Conservation (phyloP, 2,888 invertebrate species). For the Cephus sareptanus region DNA sequence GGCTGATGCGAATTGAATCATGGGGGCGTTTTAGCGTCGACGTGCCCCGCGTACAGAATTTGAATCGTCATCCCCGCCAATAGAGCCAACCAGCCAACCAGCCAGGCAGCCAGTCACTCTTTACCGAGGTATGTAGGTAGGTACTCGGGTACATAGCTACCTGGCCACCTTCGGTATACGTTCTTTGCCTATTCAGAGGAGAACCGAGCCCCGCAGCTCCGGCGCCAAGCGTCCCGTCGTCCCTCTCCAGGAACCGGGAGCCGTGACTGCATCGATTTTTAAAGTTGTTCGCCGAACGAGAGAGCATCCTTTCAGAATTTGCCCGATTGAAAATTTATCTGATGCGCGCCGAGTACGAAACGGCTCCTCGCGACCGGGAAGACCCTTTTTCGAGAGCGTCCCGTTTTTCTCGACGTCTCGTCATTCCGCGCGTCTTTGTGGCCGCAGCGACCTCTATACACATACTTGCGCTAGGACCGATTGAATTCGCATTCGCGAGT, state of each 20-base stretch:
- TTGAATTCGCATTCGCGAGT: too few species aligned
- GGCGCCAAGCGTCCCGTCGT: constrained; percentile 19
- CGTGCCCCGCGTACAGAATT: constrained; percentile 60
- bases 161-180: constrained; percentile 33
- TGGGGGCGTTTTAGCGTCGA: constrained; percentile 64
- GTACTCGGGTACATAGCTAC: constrained; percentile 22
- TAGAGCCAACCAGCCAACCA: constrained; percentile 21
- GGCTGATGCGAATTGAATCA: constrained; percentile 65
- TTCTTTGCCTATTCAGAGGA: constrained; percentile 40
- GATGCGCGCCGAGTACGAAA: constrained; percentile 54
- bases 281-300: constrained; percentile 44
- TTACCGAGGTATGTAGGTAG: constrained; percentile 20
- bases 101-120: constrained; percentile 27
- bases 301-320: constrained; percentile 53
- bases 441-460: too few species aligned
- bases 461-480: too few species aligned
- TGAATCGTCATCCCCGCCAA: constrained; percentile 39
- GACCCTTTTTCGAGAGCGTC: background rate
- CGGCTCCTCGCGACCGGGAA: constrained; percentile 14
- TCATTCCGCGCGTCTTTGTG: too few species aligned
- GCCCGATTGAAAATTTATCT: constrained; percentile 62
- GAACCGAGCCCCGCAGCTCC: constrained; percentile 7
- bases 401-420: background rate
- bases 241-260: constrained; percentile 9
- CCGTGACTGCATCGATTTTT: constrained; percentile 55